Conservation (phyloP, 2,888 invertebrate genomes). For the Tinea semifulvella region DNA sequence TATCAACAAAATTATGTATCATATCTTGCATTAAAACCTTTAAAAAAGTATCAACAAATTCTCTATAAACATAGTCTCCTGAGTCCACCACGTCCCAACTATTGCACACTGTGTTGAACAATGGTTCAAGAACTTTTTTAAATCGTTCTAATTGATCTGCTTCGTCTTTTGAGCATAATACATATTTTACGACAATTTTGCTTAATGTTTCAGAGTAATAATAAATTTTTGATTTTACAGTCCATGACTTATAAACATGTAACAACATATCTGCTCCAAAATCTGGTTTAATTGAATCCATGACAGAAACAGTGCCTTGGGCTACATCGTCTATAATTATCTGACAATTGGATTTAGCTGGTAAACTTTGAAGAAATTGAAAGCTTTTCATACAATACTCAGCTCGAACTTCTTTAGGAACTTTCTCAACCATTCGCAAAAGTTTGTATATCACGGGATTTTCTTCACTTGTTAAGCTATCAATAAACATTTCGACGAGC, state of each 20-base stretch:
- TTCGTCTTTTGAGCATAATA: conserved; percentile 30
- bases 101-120: conserved; percentile 28
- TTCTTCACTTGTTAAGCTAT: conserved; percentile 36
- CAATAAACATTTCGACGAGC: conserved; percentile 34
- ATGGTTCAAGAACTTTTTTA: conserved; percentile 28
- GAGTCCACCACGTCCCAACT: conserved; percentile 26
- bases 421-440: conserved; percentile 25
- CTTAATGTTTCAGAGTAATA: conserved; percentile 21
- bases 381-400: conserved; percentile 35
- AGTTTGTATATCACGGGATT: conserved; percentile 35
- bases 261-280: conserved; percentile 31
- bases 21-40: background rate
- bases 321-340: conserved; percentile 21
- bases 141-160: conserved; percentile 31
- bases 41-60: conserved; percentile 15
- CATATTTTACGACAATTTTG: conserved; percentile 30
- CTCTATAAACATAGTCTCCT: conserved; percentile 17
- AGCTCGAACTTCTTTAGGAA: conserved; percentile 30
- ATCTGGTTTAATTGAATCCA: conserved; percentile 29
- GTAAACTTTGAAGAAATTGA: conserved; percentile 30
- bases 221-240: background rate
- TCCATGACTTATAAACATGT: conserved; percentile 19
- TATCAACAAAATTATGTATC: background rate
- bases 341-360: conserved; percentile 23
- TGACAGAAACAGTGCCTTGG: conserved; percentile 26